Evolutionary conservation across 2,113 vertebrate species (phyloP).

Genomic region (Lamprotornis superbus): DNA sequence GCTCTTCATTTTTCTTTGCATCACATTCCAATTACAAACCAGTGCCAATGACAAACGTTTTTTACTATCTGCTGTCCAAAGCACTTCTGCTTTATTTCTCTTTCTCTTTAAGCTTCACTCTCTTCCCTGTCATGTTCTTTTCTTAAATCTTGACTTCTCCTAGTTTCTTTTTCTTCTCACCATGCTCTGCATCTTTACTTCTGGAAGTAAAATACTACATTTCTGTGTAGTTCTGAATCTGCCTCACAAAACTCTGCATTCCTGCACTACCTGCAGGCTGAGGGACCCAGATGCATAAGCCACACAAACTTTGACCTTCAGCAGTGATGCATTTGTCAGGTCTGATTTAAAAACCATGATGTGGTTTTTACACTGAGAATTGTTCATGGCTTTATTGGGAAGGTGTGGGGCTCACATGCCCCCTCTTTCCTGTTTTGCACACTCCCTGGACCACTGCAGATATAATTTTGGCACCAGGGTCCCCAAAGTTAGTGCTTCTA

Average conservation of each 20-base stretch:
- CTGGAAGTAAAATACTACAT: not conserved
- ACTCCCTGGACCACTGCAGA: not conserved
- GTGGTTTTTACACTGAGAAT: not conserved
- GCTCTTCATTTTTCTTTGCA: not conserved
- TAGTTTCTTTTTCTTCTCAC: not conserved
- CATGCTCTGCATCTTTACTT: not conserved
- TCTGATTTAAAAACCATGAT: not conserved
- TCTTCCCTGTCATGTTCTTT: not conserved
- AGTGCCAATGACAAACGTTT: not conserved
- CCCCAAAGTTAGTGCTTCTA: rapidly evolving
- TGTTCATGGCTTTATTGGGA: not conserved
- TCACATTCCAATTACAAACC: not conserved
- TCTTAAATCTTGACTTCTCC: not conserved
- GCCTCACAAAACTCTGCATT: rapidly evolving
- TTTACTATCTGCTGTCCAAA: not conserved
- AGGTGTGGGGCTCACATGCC: rapidly evolving
- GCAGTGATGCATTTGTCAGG: not conserved
- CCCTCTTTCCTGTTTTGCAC: not conserved
- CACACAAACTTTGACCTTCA: not conserved
- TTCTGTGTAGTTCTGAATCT: not conserved
- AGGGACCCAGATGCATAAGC: not conserved
- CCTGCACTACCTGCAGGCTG: not conserved
- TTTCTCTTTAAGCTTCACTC: not conserved
- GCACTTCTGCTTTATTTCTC: not conserved
- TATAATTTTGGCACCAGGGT: rapidly evolving